phyloP scores from a whole-genome alignment of 2,888 invertebrate genomes.

The Nebria brevicollis region DNA sequence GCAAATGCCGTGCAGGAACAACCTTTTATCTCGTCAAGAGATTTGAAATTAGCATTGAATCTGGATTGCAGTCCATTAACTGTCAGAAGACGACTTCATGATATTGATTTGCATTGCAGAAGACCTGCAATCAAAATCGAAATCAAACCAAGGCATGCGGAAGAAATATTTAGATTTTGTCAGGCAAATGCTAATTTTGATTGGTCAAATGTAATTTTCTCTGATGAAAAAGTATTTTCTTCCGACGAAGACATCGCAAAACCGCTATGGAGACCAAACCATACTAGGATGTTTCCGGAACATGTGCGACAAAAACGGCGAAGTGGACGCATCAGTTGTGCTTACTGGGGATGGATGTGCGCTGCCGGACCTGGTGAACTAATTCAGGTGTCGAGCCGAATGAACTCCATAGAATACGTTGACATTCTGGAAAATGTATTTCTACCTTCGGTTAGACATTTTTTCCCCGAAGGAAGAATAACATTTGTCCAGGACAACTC shows the following conservation, averaged over 20 bases:
- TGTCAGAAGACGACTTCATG: not conserved
- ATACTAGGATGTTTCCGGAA: not conserved
- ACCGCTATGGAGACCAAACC: not conserved
- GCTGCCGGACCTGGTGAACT: not conserved
- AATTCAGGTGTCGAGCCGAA: not conserved
- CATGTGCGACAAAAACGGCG: not conserved
- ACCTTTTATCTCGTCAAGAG: no score
- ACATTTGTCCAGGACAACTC: not conserved
- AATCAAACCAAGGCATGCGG: not conserved
- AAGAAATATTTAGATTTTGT: not conserved
- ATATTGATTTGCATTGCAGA: not conserved
- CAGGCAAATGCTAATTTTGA: slow-evolving; percentile 21
- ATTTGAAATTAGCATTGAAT: no score
- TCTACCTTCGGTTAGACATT: not conserved
- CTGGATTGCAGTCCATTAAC: no score
- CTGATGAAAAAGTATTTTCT: not conserved
- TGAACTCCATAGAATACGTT: not conserved
- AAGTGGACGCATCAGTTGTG: not conserved
- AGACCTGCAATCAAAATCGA: not conserved
- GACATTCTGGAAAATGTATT: not conserved
- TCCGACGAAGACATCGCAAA: not conserved
- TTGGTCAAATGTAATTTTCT: not conserved
- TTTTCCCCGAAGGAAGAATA: not conserved
- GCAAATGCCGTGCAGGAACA: no score
- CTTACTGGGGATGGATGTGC: not conserved